These are phyloP conservation scores for Lasaia peninsularis DNA, from an alignment of 1,140 invertebrate genomes.

Conservation along the genomic window DNA sequence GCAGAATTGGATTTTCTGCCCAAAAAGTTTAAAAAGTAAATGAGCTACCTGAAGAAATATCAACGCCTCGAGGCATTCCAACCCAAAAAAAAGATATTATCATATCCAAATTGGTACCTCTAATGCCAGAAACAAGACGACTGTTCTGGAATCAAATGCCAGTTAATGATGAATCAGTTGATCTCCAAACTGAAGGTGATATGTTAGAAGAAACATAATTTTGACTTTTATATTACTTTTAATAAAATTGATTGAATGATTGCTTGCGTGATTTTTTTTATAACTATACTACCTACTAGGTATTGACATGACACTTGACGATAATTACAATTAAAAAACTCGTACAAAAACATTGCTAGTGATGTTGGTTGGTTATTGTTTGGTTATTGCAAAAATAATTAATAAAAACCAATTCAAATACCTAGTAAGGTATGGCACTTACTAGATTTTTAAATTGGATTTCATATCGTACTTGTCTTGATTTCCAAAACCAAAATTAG, in stretches of 20 bases:
- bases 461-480: too few species aligned
- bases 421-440: too few species aligned
- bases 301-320: neutral
- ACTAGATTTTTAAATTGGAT: too few species aligned
- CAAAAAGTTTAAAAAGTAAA: neutral
- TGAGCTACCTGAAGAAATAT: conserved; percentile 9
- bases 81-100: neutral
- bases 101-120: conserved; percentile 7
- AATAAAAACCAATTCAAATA: too few species aligned
- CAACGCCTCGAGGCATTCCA: neutral
- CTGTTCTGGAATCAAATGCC: neutral
- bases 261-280: neutral
- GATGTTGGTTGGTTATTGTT: too few species aligned
- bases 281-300: neutral
- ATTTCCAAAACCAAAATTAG: too few species aligned
- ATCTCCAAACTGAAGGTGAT: conserved; percentile 14
- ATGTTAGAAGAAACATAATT: neutral
- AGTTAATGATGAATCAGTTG: conserved; percentile 5
- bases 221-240: conserved; percentile 4
- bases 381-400: too few species aligned
- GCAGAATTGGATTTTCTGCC: conserved; percentile 10
- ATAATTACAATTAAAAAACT: neutral
- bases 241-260: neutral
- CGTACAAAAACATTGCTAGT: too few species aligned
- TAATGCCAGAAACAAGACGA: conserved; percentile 5